Evolutionary conservation across 2,113 vertebrate species (phyloP).

Genomic region (Melanocharis versteri): DNA sequence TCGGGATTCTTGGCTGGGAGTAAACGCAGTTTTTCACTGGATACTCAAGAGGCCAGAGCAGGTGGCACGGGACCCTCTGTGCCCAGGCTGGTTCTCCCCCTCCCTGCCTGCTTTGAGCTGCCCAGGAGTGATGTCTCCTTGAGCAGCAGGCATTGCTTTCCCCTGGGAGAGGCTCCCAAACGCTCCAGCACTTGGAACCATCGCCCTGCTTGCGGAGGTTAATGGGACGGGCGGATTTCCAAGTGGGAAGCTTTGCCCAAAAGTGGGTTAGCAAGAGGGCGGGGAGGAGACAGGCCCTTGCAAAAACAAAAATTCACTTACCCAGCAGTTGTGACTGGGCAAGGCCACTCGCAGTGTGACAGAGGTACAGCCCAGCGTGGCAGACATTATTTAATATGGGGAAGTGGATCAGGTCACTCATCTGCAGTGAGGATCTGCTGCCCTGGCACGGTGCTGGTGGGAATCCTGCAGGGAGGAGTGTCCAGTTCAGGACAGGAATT

Average conservation of each 20-base stretch:
- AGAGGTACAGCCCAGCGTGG: neutral
- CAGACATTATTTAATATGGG: neutral
- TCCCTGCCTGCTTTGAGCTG: neutral
- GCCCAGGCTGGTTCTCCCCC: neutral
- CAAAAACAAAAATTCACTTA: conserved; percentile 26
- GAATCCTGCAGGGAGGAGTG: neutral
- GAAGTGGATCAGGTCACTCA: neutral
- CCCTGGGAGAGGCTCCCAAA: neutral
- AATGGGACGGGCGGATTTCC: conserved; percentile 10
- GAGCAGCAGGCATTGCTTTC: neutral
- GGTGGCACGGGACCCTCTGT: neutral
- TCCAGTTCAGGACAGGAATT: neutral
- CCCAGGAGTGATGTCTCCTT: neutral
- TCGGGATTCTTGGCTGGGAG: neutral
- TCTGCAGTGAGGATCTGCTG: neutral
- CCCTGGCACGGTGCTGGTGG: neutral
- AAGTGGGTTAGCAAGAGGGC: conserved; percentile 40
- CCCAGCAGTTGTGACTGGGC: neutral
- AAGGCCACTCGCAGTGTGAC: neutral
- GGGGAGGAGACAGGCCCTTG: neutral
- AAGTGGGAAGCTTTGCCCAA: conserved; percentile 27
- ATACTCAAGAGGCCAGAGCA: neutral
- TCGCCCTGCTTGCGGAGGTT: neutral
- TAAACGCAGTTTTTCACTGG: neutral
- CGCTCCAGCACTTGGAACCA: neutral